Evolutionary conservation across 2,888 invertebrate species (phyloP), one percentile per base, ranked within the genome.

Genomic region (Plagiodera versicolora): DNA sequence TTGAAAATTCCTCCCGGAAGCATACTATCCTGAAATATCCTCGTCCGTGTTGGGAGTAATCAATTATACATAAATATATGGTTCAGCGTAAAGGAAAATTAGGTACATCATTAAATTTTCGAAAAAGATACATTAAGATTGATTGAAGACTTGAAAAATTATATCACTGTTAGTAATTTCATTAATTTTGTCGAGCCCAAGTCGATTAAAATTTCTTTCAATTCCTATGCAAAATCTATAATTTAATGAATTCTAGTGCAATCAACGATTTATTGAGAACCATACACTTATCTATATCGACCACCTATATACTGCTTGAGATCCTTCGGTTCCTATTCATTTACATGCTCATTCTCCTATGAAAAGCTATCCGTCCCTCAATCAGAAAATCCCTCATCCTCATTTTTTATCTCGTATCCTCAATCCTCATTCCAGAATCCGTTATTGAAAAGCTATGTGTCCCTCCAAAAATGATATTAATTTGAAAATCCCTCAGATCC

Each of bases 1-100:
- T 60, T 60, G 63, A 61, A 66, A 66, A 56, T 30, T 61, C 61
- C 57, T 61, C 39, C 57, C 55, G 50, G 60, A 63, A 49, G 51
- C 24, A 35, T 56, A 28, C 48, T 54, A 53, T 55, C 32, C 24
- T 24, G 24, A 45, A 56, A 61, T 49, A 32, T 56, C 48, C 57
- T 65, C 65, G 60, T 66, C 59, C 60, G 58, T 45, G 18, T 17
- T 19, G 6, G 14, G 24, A 32, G n/a, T 53, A 11, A 24, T 47
- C 56, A 35, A 35, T 51, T 2, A 30, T 18, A 51, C 3, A 50
- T 28, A 44, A 44, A 32, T 44, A 18, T 14, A 52, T 44, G 10
- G 14, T 20, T 47, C 20, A 24, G 24, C 6, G n/a, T n/a, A n/a
- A 10, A 3, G 18, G 24, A 47, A 2, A 14, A 24, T 9, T n/a